Conservation (phyloP, 2,113 vertebrate species). For the Isurus oxyrinchus region DNA sequence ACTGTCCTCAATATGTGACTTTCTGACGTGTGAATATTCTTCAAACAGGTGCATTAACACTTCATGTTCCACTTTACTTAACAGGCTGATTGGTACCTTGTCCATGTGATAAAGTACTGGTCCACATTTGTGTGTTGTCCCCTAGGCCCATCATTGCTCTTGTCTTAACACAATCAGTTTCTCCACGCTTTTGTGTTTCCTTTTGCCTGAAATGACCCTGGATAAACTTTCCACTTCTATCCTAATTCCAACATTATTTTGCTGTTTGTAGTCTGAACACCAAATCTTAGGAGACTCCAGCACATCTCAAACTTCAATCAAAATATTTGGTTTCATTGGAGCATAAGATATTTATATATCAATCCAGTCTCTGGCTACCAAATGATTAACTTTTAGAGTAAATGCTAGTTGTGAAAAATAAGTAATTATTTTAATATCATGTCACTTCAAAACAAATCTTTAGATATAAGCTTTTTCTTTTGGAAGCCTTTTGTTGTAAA, state of each 20-base stretch:
- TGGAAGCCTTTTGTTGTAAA: no score
- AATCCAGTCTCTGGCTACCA: background rate
- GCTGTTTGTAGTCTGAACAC: background rate
- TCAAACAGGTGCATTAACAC: no score
- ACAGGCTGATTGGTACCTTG: no score
- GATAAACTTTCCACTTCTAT: background rate
- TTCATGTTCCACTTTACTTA: no score
- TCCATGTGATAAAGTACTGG: no score
- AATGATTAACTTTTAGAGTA: background rate
- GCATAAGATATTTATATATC: no score
- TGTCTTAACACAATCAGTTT: no score
- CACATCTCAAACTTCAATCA: background rate
- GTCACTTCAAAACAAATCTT: no score
- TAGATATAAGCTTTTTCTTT: no score
- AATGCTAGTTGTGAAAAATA: background rate
- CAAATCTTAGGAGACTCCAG: background rate
- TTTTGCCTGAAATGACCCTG: background rate
- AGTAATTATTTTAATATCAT: background rate
- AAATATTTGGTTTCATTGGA: background rate
- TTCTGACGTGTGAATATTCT: no score
- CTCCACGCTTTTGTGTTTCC: background rate
- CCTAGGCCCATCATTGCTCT: no score
- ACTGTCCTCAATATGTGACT: background rate
- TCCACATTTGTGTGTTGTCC: no score
- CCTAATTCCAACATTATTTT: background rate